phyloP scores from a whole-genome alignment of 2,113 vertebrate species.

The Crotalus viridis region DNA sequence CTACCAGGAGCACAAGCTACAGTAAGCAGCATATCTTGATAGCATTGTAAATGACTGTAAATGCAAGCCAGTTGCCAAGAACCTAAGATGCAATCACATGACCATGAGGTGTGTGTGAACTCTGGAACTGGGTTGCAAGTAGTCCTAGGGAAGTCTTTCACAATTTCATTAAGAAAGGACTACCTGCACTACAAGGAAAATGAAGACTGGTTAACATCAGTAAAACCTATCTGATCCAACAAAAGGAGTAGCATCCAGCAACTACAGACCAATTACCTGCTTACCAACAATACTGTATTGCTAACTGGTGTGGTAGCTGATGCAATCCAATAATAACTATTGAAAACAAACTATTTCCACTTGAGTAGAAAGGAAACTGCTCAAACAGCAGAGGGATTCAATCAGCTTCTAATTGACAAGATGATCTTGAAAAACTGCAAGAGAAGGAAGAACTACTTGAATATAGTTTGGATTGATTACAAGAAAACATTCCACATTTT shows the following conservation, averaged over 20 bases:
- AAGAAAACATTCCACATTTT: background rate
- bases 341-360: background rate
- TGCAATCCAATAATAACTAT: background rate
- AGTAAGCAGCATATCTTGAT: background rate
- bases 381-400: background rate
- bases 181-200: background rate
- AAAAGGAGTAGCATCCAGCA: background rate
- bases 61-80: background rate
- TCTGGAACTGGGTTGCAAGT: background rate
- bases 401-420: background rate
- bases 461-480: background rate
- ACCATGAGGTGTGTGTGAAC: background rate
- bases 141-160: background rate
- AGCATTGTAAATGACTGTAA: background rate
- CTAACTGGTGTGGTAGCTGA: background rate
- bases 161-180: background rate
- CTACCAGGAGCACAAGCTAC: background rate
- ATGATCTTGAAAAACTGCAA: background rate
- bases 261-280: background rate
- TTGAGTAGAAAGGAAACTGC: background rate
- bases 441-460: background rate
- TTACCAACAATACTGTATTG: background rate
- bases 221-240: background rate
- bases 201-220: background rate
- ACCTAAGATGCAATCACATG: background rate